These are phyloP conservation scores for Triops cancriformis DNA, from an alignment of 1,140 invertebrate species.

Conservation along the genomic window DNA sequence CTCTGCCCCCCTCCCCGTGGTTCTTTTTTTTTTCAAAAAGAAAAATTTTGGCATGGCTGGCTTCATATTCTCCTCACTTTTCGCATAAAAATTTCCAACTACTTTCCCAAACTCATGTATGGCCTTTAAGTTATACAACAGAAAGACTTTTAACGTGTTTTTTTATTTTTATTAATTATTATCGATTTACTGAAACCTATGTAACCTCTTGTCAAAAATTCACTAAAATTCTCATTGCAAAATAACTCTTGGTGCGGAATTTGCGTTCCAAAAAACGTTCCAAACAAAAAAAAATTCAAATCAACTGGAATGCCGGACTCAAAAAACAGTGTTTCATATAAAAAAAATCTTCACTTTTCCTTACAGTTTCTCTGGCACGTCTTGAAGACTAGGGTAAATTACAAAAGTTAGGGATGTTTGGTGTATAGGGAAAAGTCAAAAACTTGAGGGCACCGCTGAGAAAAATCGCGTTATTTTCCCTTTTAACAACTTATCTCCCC, in stretches of 20 bases:
- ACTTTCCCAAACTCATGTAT: background rate
- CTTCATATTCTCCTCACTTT: background rate
- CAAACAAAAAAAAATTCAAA: background rate
- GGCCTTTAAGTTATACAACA: background rate
- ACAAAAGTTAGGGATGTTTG: background rate
- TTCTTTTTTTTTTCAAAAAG: too few relatives aligned
- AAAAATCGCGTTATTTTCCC: background rate
- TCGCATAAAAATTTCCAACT: background rate
- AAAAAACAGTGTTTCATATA: background rate
- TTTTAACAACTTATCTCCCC: too few relatives aligned
- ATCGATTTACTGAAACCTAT: background rate
- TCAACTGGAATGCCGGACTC: background rate
- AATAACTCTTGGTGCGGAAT: constrained; percentile 9
- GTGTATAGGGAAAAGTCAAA: background rate
- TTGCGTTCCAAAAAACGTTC: background rate
- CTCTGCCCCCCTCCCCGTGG: background rate
- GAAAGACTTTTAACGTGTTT: background rate
- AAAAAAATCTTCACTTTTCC: background rate
- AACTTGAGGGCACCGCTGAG: background rate
- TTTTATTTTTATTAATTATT: background rate
- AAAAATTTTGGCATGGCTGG: background rate
- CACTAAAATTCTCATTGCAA: background rate
- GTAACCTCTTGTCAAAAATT: background rate
- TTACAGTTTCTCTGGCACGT: constrained; percentile 13
- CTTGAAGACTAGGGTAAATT: constrained; percentile 7